Evolutionary conservation across 1,140 invertebrate species (phyloP).

Genomic region (Linepithema humile): DNA sequence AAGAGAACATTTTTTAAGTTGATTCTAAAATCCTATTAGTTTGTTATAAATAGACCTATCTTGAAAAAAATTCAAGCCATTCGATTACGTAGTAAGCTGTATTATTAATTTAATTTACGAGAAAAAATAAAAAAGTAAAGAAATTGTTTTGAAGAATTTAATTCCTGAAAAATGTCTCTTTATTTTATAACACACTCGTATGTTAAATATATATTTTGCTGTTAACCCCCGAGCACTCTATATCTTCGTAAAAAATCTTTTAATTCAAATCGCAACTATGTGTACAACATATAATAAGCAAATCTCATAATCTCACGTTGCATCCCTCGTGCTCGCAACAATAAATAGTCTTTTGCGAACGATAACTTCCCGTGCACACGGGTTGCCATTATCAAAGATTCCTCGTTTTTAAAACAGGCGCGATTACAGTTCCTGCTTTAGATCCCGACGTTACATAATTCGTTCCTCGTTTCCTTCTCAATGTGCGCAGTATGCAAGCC

Average conservation of each 20-base stretch:
- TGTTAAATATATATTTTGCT: background rate
- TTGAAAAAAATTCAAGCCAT: no score
- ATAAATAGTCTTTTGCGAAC: conserved; percentile 51
- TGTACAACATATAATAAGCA: background rate
- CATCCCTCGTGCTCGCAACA: conserved; percentile 38
- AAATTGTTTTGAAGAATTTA: no score
- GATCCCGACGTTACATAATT: conserved; percentile 61
- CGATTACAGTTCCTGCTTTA: conserved; percentile 58
- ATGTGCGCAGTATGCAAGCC: conserved; percentile 51
- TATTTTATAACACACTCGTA: no score
- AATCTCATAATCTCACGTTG: background rate
- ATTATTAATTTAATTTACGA: no score
- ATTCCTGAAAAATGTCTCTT: no score
- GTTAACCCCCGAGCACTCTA: background rate
- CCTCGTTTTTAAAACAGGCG: conserved; percentile 56
- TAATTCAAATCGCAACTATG: background rate
- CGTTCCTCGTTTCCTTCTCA: conserved; percentile 62
- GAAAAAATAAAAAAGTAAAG: no score
- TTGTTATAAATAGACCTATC: no score
- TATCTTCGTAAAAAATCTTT: background rate
- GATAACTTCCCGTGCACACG: conserved; percentile 32
- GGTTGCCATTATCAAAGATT: conserved; percentile 50
- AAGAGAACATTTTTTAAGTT: no score
- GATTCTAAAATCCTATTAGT: no score
- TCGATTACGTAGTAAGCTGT: no score